Evolutionary conservation across 2,888 invertebrate genomes (phyloP).

Genomic region (Platycheirus rosarum): DNA sequence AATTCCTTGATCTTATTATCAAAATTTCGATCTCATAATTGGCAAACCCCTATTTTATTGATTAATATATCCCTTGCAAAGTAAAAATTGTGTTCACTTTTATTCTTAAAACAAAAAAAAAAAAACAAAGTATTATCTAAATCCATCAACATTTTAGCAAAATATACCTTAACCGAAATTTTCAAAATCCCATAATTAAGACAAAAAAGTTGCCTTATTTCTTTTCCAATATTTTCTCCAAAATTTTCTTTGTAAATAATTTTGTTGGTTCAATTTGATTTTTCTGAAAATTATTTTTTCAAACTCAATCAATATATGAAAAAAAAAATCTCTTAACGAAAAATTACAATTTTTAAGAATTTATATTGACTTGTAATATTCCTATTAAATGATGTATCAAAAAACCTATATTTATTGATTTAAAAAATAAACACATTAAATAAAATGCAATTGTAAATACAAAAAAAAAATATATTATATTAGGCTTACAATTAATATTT

Average conservation of each 20-base stretch:
- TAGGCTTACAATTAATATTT: slow-evolving; percentile 64
- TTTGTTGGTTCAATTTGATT: slow-evolving; percentile 15
- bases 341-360: slow-evolving; percentile 39
- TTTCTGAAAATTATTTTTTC: slow-evolving; percentile 23
- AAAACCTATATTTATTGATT: slow-evolving; percentile 73
- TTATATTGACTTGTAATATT: slow-evolving; percentile 74
- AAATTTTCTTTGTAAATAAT: slow-evolving; percentile 57
- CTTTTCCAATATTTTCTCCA: slow-evolving; percentile 27
- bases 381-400: slow-evolving; percentile 69
- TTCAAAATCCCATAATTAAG: slow-evolving; percentile 68
- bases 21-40: slow-evolving; percentile 73
- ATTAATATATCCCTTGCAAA: slow-evolving; percentile 47
- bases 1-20: slow-evolving; percentile 51
- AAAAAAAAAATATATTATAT: slow-evolving; percentile 50
- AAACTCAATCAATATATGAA: slow-evolving; percentile 47
- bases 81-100: slow-evolving; percentile 58
- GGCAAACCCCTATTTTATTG: slow-evolving; percentile 59
- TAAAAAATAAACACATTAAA: slow-evolving; percentile 21
- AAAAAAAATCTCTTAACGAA: slow-evolving; percentile 22
- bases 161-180: slow-evolving; percentile 61
- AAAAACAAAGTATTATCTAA: slow-evolving; percentile 58
- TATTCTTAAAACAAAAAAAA: too few species aligned
- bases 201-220: slow-evolving; percentile 72
- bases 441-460: slow-evolving; percentile 65
- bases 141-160: slow-evolving; percentile 67